Evolutionary conservation across 2,113 vertebrate species (phyloP).

Genomic region (Microcebus lehilahytsara): DNA sequence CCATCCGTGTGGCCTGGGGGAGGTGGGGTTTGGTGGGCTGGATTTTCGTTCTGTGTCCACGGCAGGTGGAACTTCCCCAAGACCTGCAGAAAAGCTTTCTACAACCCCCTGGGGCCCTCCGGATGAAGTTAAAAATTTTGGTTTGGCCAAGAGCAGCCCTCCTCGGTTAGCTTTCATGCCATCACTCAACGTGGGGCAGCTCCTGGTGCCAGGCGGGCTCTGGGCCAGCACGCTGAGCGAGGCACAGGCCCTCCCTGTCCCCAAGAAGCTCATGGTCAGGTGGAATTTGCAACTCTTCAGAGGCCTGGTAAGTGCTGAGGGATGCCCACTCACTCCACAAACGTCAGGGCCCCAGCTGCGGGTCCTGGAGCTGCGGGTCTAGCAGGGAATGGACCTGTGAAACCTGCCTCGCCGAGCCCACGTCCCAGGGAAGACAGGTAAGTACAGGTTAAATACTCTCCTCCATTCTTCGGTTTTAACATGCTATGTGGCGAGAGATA

Average conservation of each 20-base stretch:
- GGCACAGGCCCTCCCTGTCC: background rate
- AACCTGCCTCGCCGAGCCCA: background rate
- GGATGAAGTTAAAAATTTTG: background rate
- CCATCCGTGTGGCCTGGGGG: background rate
- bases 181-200: fast-evolving
- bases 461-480: background rate
- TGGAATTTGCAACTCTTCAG: background rate
- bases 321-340: background rate
- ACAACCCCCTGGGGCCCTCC: fast-evolving
- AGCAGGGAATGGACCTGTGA: background rate
- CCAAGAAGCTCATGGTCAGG: background rate
- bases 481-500: background rate
- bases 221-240: background rate
- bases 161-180: background rate
- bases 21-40: background rate
- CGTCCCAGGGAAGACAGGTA: fast-evolving
- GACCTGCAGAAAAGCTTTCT: background rate
- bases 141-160: background rate
- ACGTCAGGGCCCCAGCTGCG: background rate
- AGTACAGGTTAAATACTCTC: background rate
- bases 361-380: background rate
- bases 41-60: no score
- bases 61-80: background rate
- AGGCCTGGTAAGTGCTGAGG: background rate
- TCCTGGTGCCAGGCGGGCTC: background rate